Base-by-base conservation (phyloP, 2,797 vertebrate genomes). In the Arrhamphus sclerolepis region DNA sequence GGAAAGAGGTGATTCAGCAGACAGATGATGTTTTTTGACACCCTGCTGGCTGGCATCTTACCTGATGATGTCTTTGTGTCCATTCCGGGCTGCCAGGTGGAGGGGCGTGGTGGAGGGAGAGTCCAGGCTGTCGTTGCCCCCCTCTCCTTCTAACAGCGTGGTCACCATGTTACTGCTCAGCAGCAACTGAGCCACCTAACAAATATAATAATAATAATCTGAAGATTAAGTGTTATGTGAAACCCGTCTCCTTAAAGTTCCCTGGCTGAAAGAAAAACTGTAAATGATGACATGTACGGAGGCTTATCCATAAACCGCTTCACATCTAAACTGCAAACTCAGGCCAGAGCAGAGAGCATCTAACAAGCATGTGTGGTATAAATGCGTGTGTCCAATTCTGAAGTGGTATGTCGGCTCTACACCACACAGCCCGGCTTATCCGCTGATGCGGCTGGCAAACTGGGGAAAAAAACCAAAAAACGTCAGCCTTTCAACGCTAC, bases 31-130 rank as follows among this genome's bases (percentile, higher is more conserved):
- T 13, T 19, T 43, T 43, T 19, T 1, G 11, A 44, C 20, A 7
- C 10, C 6, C 41, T 8, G 20, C 0, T 21, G 20, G 0, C 31
- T 46, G 46, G 4, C 7, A 3, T 48, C 74, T 81, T 56, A 97
- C 96, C 91, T 94, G 92, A 96, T 96, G 62, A 96, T 93, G 88
- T 97, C 95, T 81, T 93, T 93, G 89, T 97, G 96, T 72, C 96
- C 96, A 0, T 96, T 97, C 83, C 95, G 94, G 72, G 95, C 94
- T 52, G 95, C 96, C 87, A 97, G 84, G 85, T 97, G 95, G 55
- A 97, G 90, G 0, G 95, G 95, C 0, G 95, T 96, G 78, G 93
- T 96, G 70, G 94, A 91, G 63, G 95, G 92, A 52, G 94, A 86
- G 77, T 96, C 95, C 0, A 89, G 84, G 0, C 89, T 74, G 40